Percentiles rank a stretch among this genome's conserved stretches.
phyloP scores from a whole-genome alignment of 2,113 vertebrate genomes.

The Salminus brasiliensis region DNA sequence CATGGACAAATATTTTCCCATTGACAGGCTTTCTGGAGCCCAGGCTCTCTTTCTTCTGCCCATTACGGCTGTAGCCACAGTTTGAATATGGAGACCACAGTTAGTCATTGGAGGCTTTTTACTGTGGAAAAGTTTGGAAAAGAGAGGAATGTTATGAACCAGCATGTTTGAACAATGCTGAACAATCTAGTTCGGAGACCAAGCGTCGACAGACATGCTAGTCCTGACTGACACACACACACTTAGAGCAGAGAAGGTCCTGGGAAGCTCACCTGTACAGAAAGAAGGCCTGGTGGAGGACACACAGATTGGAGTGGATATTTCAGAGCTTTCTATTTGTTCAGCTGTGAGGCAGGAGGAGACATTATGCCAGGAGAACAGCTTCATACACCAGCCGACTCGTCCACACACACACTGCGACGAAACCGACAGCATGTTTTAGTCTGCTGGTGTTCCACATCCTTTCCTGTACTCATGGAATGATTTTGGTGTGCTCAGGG shows the following conservation, averaged over 20 bases:
- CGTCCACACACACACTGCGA: neutral
- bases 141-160: slow-evolving; percentile 21
- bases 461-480: neutral
- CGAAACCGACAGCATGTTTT: neutral
- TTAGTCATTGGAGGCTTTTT: slow-evolving; percentile 30
- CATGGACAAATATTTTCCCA: slow-evolving; percentile 61
- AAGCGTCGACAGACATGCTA: slow-evolving; percentile 8
- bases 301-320: slow-evolving; percentile 18
- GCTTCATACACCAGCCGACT: slow-evolving; percentile 25
- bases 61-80: slow-evolving; percentile 39
- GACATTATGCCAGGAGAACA: slow-evolving; percentile 13
- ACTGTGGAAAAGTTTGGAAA: slow-evolving; percentile 46
- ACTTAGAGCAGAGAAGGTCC: neutral
- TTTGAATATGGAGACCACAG: slow-evolving; percentile 44
- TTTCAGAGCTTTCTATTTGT: slow-evolving; percentile 34
- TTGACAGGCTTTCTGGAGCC: slow-evolving; percentile 45
- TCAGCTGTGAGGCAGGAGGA: slow-evolving; percentile 36
- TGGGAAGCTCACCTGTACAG: slow-evolving; percentile 30
- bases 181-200: slow-evolving; percentile 16
- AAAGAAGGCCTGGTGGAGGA: slow-evolving; percentile 21
- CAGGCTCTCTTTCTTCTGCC: slow-evolving; percentile 18
- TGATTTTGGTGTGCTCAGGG: neutral
- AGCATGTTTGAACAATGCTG: slow-evolving; percentile 44
- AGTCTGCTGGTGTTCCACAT: neutral
- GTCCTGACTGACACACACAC: slow-evolving; percentile 4